A percentile compares a stretch with the other conserved stretches of the same genome.
phyloP scores from a whole-genome alignment of 2,113 vertebrate species.

The Centrocercus urophasianus region DNA sequence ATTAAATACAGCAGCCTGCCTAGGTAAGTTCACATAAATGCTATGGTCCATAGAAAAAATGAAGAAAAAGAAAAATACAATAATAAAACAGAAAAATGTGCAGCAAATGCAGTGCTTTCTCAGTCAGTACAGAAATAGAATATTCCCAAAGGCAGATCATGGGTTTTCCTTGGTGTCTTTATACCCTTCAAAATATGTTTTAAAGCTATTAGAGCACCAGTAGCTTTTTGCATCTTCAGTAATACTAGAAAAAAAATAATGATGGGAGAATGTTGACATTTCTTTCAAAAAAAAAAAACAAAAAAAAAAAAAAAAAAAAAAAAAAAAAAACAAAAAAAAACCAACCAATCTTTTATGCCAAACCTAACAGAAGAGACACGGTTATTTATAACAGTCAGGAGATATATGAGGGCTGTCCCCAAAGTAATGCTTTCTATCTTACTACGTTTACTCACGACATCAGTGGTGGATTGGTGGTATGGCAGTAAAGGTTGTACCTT shows the following conservation, averaged over 20 bases:
- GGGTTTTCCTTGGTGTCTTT: not conserved
- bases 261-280: conserved; percentile 25
- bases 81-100: not conserved
- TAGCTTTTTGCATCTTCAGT: not conserved
- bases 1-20: not conserved
- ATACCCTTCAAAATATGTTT: not conserved
- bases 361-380: conserved; percentile 36
- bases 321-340: not conserved
- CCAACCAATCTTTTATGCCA: conserved; percentile 24
- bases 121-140: not conserved
- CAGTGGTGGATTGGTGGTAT: no score
- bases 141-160: not conserved
- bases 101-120: not conserved
- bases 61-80: not conserved
- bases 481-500: no score
- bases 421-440: no score
- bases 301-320: not conserved
- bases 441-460: no score
- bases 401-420: not conserved
- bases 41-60: not conserved
- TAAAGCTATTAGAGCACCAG: not conserved
- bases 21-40: not conserved
- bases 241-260: not conserved
- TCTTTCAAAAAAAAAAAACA: not conserved
- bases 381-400: conserved; percentile 51